These are phyloP conservation scores for Cheilosia impressa DNA, from an alignment of 2,888 invertebrate species.

Conservation along the genomic window DNA sequence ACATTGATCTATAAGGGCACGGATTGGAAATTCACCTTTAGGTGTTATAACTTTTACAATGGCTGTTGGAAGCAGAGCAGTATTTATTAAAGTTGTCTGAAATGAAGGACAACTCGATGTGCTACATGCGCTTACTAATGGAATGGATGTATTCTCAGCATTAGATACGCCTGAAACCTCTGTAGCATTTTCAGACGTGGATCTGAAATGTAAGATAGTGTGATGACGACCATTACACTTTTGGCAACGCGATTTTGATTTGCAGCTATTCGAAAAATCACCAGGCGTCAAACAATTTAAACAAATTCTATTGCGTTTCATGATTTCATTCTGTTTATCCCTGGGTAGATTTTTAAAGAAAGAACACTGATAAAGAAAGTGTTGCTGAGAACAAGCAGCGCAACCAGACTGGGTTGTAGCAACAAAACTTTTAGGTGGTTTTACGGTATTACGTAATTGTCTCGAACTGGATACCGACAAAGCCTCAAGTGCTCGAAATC, in stretches of 20 bases:
- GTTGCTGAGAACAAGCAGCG: conserved; percentile 7
- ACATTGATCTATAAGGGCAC: not conserved
- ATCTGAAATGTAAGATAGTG: conserved; percentile 1
- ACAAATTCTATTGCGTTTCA: not conserved
- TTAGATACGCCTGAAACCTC: not conserved
- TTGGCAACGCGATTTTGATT: conserved; percentile 5
- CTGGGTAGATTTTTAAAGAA: conserved; percentile 1
- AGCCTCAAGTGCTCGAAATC: not conserved
- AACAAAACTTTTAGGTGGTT: not conserved
- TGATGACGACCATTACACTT: conserved; percentile 12
- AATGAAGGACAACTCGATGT: not conserved
- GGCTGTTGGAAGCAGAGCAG: conserved; percentile 8
- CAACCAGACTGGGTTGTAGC: not conserved
- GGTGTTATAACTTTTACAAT: not conserved
- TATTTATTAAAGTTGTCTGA: not conserved
- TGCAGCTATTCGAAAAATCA: conserved; percentile 3
- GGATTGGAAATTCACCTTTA: not conserved
- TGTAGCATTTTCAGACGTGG: not conserved
- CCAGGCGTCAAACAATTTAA: conserved; percentile 8
- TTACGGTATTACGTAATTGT: not conserved
- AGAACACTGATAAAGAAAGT: conserved; percentile 4
- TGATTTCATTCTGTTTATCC: not conserved
- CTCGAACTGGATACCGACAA: not conserved
- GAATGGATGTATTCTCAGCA: not conserved
- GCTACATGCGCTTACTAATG: not conserved